These are phyloP conservation scores for Auanema sp. DNA, from an alignment of 2,888 invertebrate species.

Conservation along the genomic window DNA sequence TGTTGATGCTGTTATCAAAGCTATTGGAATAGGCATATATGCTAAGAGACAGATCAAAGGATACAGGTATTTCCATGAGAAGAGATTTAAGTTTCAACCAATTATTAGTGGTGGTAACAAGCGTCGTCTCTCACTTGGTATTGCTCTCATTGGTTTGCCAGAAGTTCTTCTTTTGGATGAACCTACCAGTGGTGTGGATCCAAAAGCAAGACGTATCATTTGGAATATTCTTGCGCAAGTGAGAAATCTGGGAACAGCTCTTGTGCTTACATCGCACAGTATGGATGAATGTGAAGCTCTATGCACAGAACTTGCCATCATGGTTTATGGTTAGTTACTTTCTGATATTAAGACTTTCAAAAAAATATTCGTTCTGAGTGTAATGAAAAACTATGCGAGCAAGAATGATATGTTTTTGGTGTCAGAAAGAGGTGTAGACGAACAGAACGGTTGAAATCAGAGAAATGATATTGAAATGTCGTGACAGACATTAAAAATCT, in stretches of 20 bases:
- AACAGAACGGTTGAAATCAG: not conserved
- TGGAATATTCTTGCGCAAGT: constrained; percentile 32
- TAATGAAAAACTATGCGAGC: too few relatives aligned
- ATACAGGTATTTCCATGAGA: constrained; percentile 20
- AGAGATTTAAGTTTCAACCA: not conserved
- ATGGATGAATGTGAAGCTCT: constrained; percentile 86
- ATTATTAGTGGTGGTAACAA: constrained; percentile 75
- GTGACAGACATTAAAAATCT: too few relatives aligned
- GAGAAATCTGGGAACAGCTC: constrained; percentile 68
- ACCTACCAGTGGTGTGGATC: constrained; percentile 74
- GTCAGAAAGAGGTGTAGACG: too few relatives aligned
- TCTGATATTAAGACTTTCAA: too few relatives aligned
- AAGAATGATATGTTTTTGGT: too few relatives aligned
- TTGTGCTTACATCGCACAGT: constrained; percentile 77
- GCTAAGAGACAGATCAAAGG: constrained; percentile 38
- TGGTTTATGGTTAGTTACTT: constrained; percentile 70
- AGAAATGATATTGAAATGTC: not conserved
- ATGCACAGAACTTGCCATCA: constrained; percentile 77
- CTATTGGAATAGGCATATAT: constrained; percentile 35
- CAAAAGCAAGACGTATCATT: constrained; percentile 34
- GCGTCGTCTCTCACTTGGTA: constrained; percentile 76
- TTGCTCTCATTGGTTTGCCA: constrained; percentile 75
- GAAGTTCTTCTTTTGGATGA: constrained; percentile 68
- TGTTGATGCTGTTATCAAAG: constrained; percentile 29
- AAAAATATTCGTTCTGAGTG: too few relatives aligned